A percentile compares a stretch with the other conserved stretches of the same genome.
Evolutionary conservation across 2,113 vertebrate species (phyloP).

Genomic region (Microtus ochrogaster): DNA sequence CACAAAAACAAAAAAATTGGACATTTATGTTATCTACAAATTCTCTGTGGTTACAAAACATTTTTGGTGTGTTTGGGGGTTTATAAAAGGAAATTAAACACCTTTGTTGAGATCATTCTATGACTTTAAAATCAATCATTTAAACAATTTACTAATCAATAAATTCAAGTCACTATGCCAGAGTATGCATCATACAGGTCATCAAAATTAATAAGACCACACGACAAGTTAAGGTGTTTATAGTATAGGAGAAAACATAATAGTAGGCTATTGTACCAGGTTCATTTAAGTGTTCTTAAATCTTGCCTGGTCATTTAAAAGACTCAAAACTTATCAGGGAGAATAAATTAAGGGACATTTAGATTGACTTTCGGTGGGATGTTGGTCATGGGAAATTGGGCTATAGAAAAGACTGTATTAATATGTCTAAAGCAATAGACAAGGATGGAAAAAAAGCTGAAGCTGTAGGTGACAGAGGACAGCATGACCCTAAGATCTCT

Average conservation of each 20-base stretch:
- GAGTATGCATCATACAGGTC: background rate
- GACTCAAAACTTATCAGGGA: background rate
- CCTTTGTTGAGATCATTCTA: background rate
- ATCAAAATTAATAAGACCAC: background rate
- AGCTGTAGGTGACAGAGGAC: accelerated
- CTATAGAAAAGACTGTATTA: background rate
- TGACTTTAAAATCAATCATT: slow-evolving; percentile 19
- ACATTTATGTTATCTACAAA: background rate
- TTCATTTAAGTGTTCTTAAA: background rate
- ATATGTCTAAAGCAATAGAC: background rate
- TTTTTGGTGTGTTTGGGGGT: background rate
- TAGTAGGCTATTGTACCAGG: background rate
- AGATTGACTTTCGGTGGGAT: background rate
- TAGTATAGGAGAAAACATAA: background rate
- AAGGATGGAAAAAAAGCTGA: background rate
- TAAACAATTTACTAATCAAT: background rate
- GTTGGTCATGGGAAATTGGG: background rate
- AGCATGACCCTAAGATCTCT: background rate
- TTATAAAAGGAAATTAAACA: background rate
- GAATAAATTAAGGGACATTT: background rate
- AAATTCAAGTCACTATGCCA: slow-evolving; percentile 28
- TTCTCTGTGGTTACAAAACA: background rate
- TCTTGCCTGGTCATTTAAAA: background rate
- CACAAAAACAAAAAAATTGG: background rate
- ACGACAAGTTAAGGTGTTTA: background rate